phyloP scores from a whole-genome alignment of 1,140 invertebrate genomes.

The Ceratina calcarata region DNA sequence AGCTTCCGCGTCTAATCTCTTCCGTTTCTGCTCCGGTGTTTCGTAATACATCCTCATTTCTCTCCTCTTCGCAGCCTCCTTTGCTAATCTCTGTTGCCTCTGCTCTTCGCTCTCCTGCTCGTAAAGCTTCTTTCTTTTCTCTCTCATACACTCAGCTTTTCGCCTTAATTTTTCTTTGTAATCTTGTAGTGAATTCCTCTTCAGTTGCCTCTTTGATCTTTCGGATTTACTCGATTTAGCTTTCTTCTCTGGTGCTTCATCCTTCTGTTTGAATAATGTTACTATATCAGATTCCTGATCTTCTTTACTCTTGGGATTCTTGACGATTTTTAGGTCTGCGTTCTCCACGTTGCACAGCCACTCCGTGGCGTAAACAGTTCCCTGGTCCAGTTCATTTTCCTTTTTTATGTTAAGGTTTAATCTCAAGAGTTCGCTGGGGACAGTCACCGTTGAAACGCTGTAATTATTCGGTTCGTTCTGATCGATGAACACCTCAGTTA shows the following conservation, averaged over 20 bases:
- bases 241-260: no score
- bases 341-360: conserved; percentile 58
- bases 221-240: conserved; percentile 37
- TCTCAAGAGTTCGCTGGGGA: conserved; percentile 56
- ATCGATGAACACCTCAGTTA: conserved; percentile 51
- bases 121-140: conserved; percentile 66
- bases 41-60: conserved; percentile 73
- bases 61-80: conserved; percentile 65
- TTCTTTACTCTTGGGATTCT: conserved; percentile 45
- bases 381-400: conserved; percentile 46
- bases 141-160: conserved; percentile 69
- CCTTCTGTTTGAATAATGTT: conserved; percentile 36
- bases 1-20: conserved; percentile 69
- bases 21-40: conserved; percentile 69
- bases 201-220: conserved; percentile 41
- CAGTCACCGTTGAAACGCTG: conserved; percentile 57
- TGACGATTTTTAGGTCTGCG: conserved; percentile 50
- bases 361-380: conserved; percentile 55
- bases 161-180: conserved; percentile 60
- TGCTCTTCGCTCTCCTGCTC: conserved; percentile 66
- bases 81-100: conserved; percentile 58
- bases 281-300: conserved; percentile 27
- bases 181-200: conserved; percentile 50
- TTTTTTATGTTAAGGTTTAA: conserved; percentile 66
- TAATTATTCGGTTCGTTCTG: conserved; percentile 57